These are phyloP conservation scores for Metopolophium dirhodum DNA, from an alignment of 1,140 invertebrate species.

Conservation along the genomic window DNA sequence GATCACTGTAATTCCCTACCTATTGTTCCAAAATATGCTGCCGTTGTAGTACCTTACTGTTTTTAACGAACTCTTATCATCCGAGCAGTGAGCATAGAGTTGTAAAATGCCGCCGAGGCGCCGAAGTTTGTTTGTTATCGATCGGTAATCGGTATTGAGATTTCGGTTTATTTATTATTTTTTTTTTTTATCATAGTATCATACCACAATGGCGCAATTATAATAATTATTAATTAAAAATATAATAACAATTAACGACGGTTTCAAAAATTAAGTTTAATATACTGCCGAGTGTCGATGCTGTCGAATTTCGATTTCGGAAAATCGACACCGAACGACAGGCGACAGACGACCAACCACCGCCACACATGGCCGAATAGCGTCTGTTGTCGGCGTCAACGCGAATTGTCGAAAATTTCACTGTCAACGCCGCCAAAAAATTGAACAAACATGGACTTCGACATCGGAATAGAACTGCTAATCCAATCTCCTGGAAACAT, in stretches of 20 bases:
- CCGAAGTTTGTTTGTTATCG: too few relatives aligned
- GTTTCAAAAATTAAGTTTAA: not conserved
- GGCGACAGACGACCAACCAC: not conserved
- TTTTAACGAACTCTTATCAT: too few relatives aligned
- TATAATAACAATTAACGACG: not conserved
- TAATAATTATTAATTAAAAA: not conserved
- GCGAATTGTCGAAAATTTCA: not conserved
- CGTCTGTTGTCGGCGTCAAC: not conserved
- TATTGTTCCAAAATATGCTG: too few relatives aligned
- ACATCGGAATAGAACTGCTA: conserved; percentile 2
- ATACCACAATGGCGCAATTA: not conserved
- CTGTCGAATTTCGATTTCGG: not conserved
- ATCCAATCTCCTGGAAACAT: conserved; percentile 20
- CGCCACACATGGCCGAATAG: not conserved
- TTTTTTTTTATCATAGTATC: too few relatives aligned
- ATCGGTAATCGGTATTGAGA: too few relatives aligned
- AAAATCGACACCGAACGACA: not conserved
- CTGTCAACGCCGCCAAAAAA: not conserved
- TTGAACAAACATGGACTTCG: conserved; percentile 1
- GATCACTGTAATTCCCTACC: too few relatives aligned
- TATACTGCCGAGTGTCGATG: not conserved
- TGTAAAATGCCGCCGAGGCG: too few relatives aligned
- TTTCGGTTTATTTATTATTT: too few relatives aligned
- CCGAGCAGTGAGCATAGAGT: too few relatives aligned
- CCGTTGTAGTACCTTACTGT: too few relatives aligned